Evolutionary conservation across 2,113 vertebrate genomes (phyloP).

Genomic region (Xenus cinereus): DNA sequence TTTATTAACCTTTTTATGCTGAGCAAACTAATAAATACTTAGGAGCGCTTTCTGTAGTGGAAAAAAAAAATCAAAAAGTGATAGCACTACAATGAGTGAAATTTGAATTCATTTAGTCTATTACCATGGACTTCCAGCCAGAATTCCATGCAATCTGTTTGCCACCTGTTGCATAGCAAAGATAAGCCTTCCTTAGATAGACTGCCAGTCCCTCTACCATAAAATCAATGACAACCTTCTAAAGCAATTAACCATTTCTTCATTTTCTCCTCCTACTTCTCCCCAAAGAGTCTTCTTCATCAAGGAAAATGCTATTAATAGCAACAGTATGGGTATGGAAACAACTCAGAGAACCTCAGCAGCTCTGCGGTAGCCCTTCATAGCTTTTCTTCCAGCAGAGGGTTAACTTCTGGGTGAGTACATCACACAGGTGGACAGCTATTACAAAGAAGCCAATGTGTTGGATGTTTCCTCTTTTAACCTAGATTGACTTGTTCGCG

Average conservation of each 20-base stretch:
- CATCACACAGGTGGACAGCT: background rate
- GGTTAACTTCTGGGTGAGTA: background rate
- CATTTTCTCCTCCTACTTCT: background rate
- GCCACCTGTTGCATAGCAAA: background rate
- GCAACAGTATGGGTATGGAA: background rate
- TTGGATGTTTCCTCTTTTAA: background rate
- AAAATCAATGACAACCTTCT: background rate
- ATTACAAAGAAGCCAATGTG: background rate
- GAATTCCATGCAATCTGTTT: background rate
- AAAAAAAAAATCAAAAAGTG: background rate
- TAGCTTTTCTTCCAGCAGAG: background rate
- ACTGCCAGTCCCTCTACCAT: background rate
- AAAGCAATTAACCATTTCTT: background rate
- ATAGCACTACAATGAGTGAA: background rate
- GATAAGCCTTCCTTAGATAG: background rate
- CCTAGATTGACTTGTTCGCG: background rate
- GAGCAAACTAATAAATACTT: slow-evolving; percentile 22
- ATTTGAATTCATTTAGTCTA: background rate
- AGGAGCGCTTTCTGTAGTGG: background rate
- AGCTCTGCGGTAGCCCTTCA: background rate
- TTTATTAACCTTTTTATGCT: background rate
- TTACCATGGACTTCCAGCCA: background rate
- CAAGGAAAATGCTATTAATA: background rate
- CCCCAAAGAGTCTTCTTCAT: background rate
- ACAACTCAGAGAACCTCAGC: background rate